Conservation (phyloP, 1,140 invertebrate genomes). For the Brachionus paranguensis region DNA sequence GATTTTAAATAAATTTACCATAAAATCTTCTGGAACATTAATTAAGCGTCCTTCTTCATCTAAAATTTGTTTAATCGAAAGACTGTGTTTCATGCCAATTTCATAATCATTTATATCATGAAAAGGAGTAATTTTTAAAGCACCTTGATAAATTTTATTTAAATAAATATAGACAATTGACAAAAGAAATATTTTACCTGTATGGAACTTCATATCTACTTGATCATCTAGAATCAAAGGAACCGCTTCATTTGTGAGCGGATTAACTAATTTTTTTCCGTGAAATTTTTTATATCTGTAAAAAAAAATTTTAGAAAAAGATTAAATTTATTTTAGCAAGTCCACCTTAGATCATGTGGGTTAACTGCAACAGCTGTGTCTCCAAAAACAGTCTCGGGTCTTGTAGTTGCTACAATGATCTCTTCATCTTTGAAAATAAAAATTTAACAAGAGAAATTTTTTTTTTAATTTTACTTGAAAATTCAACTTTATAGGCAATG, state of each 20-base stretch:
- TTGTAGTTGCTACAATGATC: constrained; percentile 42
- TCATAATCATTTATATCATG: constrained; percentile 42
- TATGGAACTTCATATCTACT: constrained; percentile 37
- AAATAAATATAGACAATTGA: too few species aligned
- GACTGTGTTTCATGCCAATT: not conserved
- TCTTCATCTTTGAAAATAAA: constrained; percentile 29
- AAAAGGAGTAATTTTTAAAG: constrained; percentile 42
- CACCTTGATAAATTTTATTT: constrained; percentile 20
- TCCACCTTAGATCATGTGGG: constrained; percentile 41
- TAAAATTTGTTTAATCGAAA: constrained; percentile 31
- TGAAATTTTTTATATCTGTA: not conserved
- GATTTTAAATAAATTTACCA: not conserved
- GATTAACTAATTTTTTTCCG: constrained; percentile 27
- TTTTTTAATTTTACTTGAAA: constrained; percentile 32
- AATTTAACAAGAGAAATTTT: not conserved
- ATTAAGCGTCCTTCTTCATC: constrained; percentile 25
- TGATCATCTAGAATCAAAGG: constrained; percentile 34
- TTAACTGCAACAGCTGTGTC: constrained; percentile 43
- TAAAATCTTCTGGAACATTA: not conserved
- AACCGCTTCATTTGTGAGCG: constrained; percentile 2
- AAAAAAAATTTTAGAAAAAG: not conserved
- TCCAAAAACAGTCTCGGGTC: constrained; percentile 42
- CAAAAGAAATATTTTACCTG: not conserved
- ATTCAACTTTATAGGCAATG: constrained; percentile 41
- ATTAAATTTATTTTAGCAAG: not conserved